Evolutionary conservation across 2,888 invertebrate species (phyloP).

Genomic region (Agrotis segetum): DNA sequence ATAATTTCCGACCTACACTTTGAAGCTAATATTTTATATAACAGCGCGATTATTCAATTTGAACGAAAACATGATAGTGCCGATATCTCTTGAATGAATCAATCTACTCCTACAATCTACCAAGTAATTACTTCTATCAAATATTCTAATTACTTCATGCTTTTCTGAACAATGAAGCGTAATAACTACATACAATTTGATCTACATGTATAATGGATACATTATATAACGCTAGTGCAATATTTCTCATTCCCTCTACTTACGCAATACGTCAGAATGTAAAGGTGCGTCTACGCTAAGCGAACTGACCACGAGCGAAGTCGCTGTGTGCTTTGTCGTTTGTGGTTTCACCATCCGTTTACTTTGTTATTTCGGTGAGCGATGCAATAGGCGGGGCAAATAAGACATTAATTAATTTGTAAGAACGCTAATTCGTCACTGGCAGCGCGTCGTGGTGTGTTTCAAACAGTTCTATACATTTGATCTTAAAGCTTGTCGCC

Average conservation of each 20-base stretch:
- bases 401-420: too few relatives aligned
- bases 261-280: slow-evolving; percentile 60
- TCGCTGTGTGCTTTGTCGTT: too few relatives aligned
- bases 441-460: too few relatives aligned
- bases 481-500: too few relatives aligned
- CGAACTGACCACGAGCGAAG: too few relatives aligned
- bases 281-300: too few relatives aligned
- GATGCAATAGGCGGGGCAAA: too few relatives aligned
- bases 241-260: slow-evolving; percentile 80
- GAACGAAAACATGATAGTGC: background rate
- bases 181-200: slow-evolving; percentile 47
- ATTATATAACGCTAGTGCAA: slow-evolving; percentile 61
- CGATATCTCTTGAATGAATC: slow-evolving; percentile 20
- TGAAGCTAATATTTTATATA: background rate
- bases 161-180: slow-evolving; percentile 54
- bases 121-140: slow-evolving; percentile 37
- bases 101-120: slow-evolving; percentile 51
- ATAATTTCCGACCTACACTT: too few relatives aligned
- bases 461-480: too few relatives aligned
- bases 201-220: slow-evolving; percentile 52
- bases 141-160: slow-evolving; percentile 57
- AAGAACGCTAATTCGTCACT: too few relatives aligned
- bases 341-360: too few relatives aligned
- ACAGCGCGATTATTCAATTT: slow-evolving; percentile 13
- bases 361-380: too few relatives aligned